Evolutionary conservation across 1,140 invertebrate genomes (phyloP), one percentile per base, ranked within the genome.

Genomic region (Drosophila jambulina): DNA sequence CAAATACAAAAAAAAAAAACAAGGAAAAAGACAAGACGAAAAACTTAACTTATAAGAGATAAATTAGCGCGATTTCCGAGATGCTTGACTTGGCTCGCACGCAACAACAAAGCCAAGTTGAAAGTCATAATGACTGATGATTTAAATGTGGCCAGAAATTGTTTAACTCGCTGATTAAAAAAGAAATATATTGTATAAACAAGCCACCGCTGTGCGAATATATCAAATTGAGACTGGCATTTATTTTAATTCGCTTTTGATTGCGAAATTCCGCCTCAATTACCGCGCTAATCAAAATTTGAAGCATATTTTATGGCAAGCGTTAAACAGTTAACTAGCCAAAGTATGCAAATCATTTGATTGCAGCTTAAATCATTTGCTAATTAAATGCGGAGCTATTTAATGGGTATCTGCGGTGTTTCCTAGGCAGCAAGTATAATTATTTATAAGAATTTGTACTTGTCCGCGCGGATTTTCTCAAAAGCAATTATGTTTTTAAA

Each of bases 61-160:
- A 87, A 87, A 87, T 88, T 77, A 88, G 70, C 80, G 63, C 80
- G 83, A 86, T 87, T 83, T 83, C 56, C 51, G 71, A 86, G 76
- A 65, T 57, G 60, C 75, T 76, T 43, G 70, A 48, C 70, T 49
- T 74, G 67, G 68, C 53, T 57, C 12, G 70, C 70, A 74, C 70
- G 70, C 70, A 72, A 72, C 43, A 71, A 71, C 34, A 65, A 61
- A 51, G 75, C 57, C 58, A 78, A 80, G 84, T 65, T 80, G 63
- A 83, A 88, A 80, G 72, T 80, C 82, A 80, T 83, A 88, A 87
- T 87, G 83, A 87, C 83, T 88, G 80, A 87, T 87, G 76, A 80
- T 80, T 83, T 63, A 80, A 78, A 83, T 83, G 68, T 88, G 72
- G 46, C 71, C 84, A 61, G 79, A 78, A 80, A 87, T 83, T 75